These are phyloP conservation scores for Autographa gamma DNA, from an alignment of 2,888 invertebrate genomes.

Conservation along the genomic window DNA sequence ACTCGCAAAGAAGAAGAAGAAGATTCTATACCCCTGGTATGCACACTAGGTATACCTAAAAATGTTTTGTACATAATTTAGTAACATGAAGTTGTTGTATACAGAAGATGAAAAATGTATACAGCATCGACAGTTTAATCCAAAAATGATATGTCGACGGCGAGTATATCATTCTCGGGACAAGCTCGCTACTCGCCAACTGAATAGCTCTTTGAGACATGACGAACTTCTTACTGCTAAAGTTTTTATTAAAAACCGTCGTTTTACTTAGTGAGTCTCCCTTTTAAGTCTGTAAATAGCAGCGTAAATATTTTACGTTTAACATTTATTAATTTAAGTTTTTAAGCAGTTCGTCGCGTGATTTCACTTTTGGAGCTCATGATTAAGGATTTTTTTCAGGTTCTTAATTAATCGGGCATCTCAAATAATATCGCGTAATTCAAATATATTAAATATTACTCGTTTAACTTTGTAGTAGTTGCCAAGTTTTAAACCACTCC, in stretches of 20 bases:
- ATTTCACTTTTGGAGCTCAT: too few relatives aligned
- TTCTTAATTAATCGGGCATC: too few relatives aligned
- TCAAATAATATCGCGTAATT: too few relatives aligned
- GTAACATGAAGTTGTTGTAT: neutral
- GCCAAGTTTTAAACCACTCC: neutral
- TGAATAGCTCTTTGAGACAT: slow-evolving; percentile 45
- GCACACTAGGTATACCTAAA: too few relatives aligned
- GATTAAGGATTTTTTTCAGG: too few relatives aligned
- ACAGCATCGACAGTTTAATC: slow-evolving; percentile 38
- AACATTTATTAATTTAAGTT: too few relatives aligned
- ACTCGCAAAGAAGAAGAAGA: too few relatives aligned
- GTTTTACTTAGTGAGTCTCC: slow-evolving; percentile 11
- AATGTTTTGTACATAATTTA: neutral
- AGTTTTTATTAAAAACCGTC: slow-evolving; percentile 54
- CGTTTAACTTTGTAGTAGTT: too few relatives aligned
- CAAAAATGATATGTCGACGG: slow-evolving; percentile 33
- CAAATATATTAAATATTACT: too few relatives aligned
- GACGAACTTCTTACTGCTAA: slow-evolving; percentile 36
- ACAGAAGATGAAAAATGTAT: slow-evolving; percentile 3
- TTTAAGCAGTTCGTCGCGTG: too few relatives aligned
- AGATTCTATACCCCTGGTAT: too few relatives aligned
- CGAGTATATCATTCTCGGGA: slow-evolving; percentile 47
- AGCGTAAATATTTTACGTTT: neutral
- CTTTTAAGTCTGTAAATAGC: slow-evolving; percentile 11
- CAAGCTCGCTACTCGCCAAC: slow-evolving; percentile 25